Evolutionary conservation across 2,888 invertebrate species (phyloP).

Genomic region (Elysia crispata): DNA sequence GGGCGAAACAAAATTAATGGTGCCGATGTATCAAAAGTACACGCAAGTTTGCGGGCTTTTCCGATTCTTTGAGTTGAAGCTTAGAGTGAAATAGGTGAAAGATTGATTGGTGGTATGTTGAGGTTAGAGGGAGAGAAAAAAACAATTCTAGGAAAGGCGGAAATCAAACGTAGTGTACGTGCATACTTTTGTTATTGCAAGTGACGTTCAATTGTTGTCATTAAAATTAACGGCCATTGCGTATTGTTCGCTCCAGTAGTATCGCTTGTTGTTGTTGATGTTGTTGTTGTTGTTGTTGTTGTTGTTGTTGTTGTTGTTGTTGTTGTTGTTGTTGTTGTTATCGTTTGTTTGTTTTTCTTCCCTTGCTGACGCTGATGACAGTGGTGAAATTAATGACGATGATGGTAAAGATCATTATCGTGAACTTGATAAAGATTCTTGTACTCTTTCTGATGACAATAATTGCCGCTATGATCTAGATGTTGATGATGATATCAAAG

Average conservation of each 20-base stretch:
- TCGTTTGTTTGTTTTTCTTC: background rate
- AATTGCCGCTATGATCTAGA: too few relatives aligned
- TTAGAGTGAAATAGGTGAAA: background rate
- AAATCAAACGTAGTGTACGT: background rate
- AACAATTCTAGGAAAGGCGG: background rate
- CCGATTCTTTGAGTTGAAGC: too few relatives aligned
- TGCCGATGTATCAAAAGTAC: background rate
- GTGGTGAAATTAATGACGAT: background rate
- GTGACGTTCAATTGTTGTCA: too few relatives aligned
- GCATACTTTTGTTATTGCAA: background rate
- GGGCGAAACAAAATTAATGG: background rate
- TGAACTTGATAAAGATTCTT: too few relatives aligned
- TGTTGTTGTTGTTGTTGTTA: too few relatives aligned
- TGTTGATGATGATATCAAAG: too few relatives aligned
- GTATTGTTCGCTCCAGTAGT: background rate
- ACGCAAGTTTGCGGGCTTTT: too few relatives aligned
- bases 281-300: constrained; percentile 1
- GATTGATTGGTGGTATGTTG: background rate
- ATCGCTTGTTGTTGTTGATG: background rate
- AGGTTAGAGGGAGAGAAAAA: background rate
- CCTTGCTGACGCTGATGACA: background rate
- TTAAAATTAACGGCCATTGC: too few relatives aligned
- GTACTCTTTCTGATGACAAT: too few relatives aligned
- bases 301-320: too few relatives aligned
- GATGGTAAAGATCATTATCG: background rate